Evolutionary conservation across 2,888 invertebrate species (phyloP), one percentile per base, ranked within the genome.

Genomic region (Scaptodrosophila latifasciaeformis): DNA sequence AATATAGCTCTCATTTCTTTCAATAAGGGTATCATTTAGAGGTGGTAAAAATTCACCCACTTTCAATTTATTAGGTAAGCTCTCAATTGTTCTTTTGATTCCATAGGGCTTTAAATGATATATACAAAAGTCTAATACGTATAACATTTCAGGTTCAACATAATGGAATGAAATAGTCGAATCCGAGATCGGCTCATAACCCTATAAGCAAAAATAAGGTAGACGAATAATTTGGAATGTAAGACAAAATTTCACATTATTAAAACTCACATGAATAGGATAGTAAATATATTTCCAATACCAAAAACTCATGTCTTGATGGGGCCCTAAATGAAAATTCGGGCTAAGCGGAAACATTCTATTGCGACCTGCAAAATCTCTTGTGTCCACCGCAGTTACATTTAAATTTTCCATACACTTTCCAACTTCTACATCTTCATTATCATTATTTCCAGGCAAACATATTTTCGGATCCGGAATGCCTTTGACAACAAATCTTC

Each of bases 281-380:
- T 97, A 97, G 87, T 91, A 98, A 59, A 95, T 94, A 84, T 97
- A 97, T 70, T 92, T 90, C 95, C 95, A 96, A 85, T 96, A 97
- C 98, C 98, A 99, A 82, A n/a, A n/a, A n/a, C n/a, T n/a, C n/a
- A 91, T 91, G n/a, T n/a, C 90, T 34, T 93, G 90, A 70, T 54
- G n/a, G n/a, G n/a, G n/a, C n/a, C n/a, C n/a, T n/a, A n/a, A n/a
- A n/a, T n/a, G n/a, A n/a, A 94, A 93, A 68, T 94, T 93, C 0
- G 97, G 97, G 2, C 93, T 90, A 87, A 97, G 97, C n/a, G n/a
- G n/a, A n/a, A 98, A 95, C 88, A 99, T 97, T 27, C 97, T 89
- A 0, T 96, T 96, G 7, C 97, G 90, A 0, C 94, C 92, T 47
- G 91, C 86, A 0, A 90, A 87, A 86, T 99, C 98, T 6, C 97